Base-by-base conservation (phyloP, 2,113 vertebrate genomes). In the Oncorhynchus tshawytscha region DNA sequence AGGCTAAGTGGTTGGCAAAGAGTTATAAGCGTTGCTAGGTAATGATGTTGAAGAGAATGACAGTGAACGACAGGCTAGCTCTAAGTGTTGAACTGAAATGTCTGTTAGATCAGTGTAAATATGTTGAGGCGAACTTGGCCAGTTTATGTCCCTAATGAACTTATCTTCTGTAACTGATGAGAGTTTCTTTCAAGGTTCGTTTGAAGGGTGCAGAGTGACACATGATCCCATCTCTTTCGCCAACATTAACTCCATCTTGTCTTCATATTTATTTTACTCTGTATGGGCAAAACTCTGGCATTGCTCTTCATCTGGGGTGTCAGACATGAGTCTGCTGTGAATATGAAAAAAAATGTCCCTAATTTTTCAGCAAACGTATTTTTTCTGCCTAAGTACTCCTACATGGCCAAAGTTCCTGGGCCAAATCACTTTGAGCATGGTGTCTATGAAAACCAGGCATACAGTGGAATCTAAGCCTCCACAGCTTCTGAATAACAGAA, bases 391-490 rank as follows among this genome's bases (percentile, higher is more conserved):
- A 70, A 27, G 49, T 78, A 72, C 39, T 70, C 24, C 59, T 78
- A 34, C 66, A 67, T 67, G 67, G 65, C 25, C 65, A 29, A 69
- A 29, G 57, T 13, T 74, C 39, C 34, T 70, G 62, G 45, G 77
- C 79, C 79, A 77, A 27, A 71, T 60, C 75, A 67, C 76, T 76
- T 60, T 27, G 48, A 75, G 74, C 67, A 71, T 60, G 22, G 29
- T 79, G n/a, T 66, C 34, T 49, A 72, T 70, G 29, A 74, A 29
- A 79, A 76, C 51, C 72, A 45, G 39, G 39, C 39, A 45, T 45
- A 45, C 39, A 11, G 39, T 45, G 39, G 39, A 45, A 45, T 45
- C 39, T 9, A 69, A 72, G 54, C 48, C 27, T 49, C 57, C 34
- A 64, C 70, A 54, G 9, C 6, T n/a, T 73, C 11, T 64, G 66